Evolutionary conservation across 2,888 invertebrate genomes (phyloP).

Genomic region (Busseola fusca): DNA sequence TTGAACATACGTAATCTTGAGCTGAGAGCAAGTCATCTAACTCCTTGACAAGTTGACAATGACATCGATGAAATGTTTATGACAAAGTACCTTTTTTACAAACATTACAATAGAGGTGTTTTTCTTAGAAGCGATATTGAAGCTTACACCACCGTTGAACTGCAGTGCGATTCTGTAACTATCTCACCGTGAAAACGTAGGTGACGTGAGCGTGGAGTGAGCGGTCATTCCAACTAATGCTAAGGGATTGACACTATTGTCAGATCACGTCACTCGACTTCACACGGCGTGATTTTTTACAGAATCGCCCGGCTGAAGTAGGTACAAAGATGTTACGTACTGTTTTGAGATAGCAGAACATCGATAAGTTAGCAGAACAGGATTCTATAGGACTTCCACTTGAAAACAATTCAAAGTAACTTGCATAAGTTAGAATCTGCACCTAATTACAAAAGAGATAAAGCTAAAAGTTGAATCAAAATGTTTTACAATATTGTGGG

Average conservation of each 20-base stretch:
- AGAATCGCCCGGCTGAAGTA: too few species aligned
- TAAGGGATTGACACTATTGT: too few species aligned
- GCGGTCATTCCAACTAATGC: too few species aligned
- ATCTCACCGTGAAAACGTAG: too few species aligned
- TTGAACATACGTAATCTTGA: constrained; percentile 12
- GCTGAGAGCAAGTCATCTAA: constrained; percentile 28
- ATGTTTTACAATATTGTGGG: constrained; percentile 24
- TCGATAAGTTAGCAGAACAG: constrained; percentile 20
- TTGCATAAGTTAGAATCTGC: constrained; percentile 1
- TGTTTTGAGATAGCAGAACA: constrained; percentile 27
- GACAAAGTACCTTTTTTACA: background rate
- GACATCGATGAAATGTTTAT: constrained; percentile 1
- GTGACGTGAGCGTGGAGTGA: too few species aligned
- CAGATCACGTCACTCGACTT: too few species aligned
- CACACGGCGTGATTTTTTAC: too few species aligned
- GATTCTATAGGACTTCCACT: constrained; percentile 22
- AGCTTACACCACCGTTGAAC: background rate
- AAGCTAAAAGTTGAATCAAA: constrained; percentile 26
- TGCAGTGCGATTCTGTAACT: too few species aligned
- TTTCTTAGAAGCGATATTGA: background rate
- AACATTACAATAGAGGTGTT: background rate
- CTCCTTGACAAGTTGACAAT: constrained; percentile 1
- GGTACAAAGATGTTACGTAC: background rate
- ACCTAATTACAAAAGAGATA: constrained; percentile 21
- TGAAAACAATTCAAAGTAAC: constrained; percentile 32